These are phyloP conservation scores for Vimba vimba DNA, from an alignment of 2,113 vertebrate genomes.

Conservation along the genomic window DNA sequence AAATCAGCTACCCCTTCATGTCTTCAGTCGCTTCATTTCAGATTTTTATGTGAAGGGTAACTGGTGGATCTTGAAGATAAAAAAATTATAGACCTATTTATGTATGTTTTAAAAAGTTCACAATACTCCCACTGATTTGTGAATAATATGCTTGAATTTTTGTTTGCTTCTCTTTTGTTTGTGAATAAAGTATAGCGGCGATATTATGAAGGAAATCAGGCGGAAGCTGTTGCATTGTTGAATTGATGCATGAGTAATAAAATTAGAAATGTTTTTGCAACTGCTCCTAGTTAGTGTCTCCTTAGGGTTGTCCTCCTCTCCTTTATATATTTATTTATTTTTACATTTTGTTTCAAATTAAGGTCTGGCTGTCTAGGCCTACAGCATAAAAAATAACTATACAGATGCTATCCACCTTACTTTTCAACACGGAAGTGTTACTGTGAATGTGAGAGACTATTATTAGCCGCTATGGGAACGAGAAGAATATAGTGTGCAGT, in stretches of 20 bases:
- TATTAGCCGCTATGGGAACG: no score
- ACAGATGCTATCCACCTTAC: neutral
- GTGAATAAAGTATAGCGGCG: neutral
- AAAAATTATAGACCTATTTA: neutral
- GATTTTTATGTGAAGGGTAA: neutral
- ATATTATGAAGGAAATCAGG: constrained; percentile 31
- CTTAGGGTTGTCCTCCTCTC: neutral
- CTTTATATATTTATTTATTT: constrained; percentile 1
- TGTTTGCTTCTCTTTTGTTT: neutral
- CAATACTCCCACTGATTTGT: neutral
- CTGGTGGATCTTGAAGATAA: neutral
- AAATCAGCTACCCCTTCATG: neutral
- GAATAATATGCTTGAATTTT: constrained; percentile 3
- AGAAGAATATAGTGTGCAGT: no score
- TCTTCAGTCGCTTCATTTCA: neutral
- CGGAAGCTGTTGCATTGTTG: constrained; percentile 10
- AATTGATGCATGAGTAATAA: constrained; percentile 27
- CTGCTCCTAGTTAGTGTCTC: constrained; percentile 10
- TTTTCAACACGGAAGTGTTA: no score
- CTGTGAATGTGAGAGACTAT: no score
- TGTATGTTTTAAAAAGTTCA: neutral
- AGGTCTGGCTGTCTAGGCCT: neutral
- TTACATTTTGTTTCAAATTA: neutral
- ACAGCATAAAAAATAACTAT: neutral
- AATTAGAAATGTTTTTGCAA: constrained; percentile 12